Percentiles rank a stretch among this genome's conserved stretches.
Evolutionary conservation across 2,797 vertebrate genomes (phyloP).

Genomic region (Siniperca obscura): DNA sequence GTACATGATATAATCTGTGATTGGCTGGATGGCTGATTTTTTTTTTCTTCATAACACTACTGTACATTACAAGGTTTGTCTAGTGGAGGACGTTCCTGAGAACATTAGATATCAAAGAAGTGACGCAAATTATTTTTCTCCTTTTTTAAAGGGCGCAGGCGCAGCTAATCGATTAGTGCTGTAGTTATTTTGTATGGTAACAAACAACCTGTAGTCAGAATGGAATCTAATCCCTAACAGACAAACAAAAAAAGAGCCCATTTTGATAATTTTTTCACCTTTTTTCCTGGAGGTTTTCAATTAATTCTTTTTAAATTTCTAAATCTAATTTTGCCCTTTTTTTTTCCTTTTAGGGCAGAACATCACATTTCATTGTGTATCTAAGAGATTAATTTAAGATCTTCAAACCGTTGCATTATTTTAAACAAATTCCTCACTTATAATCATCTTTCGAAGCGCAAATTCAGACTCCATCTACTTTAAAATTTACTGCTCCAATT

Average conservation of each 20-base stretch:
- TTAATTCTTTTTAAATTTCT: neutral
- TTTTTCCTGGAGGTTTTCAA: neutral
- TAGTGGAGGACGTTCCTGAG: slow-evolving; percentile 11
- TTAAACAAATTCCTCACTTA: slow-evolving; percentile 29
- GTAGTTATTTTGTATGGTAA: neutral
- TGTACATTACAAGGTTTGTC: neutral
- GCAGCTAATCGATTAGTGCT: neutral
- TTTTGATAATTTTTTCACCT: neutral
- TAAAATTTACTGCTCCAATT: slow-evolving; percentile 65
- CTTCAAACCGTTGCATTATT: neutral
- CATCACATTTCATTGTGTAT: neutral
- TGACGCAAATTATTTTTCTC: neutral
- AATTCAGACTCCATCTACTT: slow-evolving; percentile 49
- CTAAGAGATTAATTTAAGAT: neutral
- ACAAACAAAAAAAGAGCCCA: neutral
- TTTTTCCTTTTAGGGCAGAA: neutral
- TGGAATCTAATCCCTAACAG: neutral
- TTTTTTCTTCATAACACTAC: neutral
- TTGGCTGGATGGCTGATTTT: slow-evolving; percentile 19
- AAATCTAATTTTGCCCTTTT: neutral
- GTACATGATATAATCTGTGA: slow-evolving; percentile 49
- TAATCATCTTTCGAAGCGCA: slow-evolving; percentile 39
- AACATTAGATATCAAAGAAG: slow-evolving; percentile 11
- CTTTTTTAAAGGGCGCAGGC: neutral
- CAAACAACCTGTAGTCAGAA: neutral